Conservation (phyloP, 2,797 vertebrate genomes). For the Mormyrus hasselquistii region DNA sequence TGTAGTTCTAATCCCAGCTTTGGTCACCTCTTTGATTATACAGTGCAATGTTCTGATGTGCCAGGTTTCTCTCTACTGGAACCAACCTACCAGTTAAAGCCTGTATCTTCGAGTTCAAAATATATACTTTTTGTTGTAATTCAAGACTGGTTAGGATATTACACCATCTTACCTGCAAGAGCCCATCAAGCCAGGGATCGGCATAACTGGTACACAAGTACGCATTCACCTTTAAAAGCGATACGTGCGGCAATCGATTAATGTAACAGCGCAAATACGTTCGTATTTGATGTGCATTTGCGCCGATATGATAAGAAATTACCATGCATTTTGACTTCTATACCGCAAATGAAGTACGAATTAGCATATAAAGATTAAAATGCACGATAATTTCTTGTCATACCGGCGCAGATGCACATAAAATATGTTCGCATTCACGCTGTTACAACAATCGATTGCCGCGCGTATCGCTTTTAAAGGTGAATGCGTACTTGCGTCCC, state of each 20-base stretch:
- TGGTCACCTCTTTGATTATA: not conserved
- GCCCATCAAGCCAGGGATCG: not conserved
- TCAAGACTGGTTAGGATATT: not conserved
- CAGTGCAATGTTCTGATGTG: not conserved
- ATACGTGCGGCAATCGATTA: not conserved
- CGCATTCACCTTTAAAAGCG: not conserved
- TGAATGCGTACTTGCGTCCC: not conserved
- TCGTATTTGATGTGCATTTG: not conserved
- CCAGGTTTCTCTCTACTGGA: not conserved
- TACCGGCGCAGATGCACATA: not conserved
- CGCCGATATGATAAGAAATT: not conserved
- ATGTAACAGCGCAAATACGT: not conserved
- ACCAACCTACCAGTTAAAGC: not conserved
- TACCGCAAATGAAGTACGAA: not conserved
- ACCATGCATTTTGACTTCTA: not conserved
- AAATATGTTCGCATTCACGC: not conserved
- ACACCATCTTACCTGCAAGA: not conserved
- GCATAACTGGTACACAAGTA: not conserved
- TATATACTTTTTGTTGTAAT: not conserved
- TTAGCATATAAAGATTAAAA: not conserved
- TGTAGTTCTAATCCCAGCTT: not conserved
- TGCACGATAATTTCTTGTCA: not conserved
- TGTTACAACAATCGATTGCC: not conserved
- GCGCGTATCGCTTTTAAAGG: not conserved
- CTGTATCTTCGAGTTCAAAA: not conserved